A percentile compares a stretch with the other conserved stretches of the same genome.
These are phyloP conservation scores for Arctopsyche grandis DNA, from an alignment of 1,140 invertebrate species.

Conservation along the genomic window DNA sequence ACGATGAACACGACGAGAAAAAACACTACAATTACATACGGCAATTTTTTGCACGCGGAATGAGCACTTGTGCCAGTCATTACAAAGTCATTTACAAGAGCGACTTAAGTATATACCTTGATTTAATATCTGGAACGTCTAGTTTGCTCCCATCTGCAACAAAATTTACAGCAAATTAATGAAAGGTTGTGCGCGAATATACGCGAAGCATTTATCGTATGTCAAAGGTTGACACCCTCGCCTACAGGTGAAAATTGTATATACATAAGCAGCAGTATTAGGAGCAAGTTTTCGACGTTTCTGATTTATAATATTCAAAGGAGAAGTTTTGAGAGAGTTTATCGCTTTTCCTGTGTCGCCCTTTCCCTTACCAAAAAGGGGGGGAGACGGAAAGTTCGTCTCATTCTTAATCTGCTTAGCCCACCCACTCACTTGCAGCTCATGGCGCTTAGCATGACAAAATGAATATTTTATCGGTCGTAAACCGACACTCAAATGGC, in stretches of 20 bases:
- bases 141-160: no score
- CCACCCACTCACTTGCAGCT: neutral
- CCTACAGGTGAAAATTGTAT: neutral
- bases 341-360: constrained; percentile 13
- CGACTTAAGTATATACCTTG: no score
- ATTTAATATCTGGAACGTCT: no score
- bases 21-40: no score
- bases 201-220: no score
- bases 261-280: neutral
- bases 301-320: constrained; percentile 38
- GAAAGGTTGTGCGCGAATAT: no score
- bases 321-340: constrained; percentile 16
- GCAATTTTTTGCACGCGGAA: no score
- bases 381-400: constrained; percentile 20
- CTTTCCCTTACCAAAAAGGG: neutral
- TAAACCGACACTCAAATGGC: neutral
- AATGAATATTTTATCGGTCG: constrained; percentile 33
- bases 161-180: no score
- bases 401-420: constrained; percentile 22
- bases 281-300: neutral
- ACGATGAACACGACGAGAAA: neutral
- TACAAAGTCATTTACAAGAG: no score
- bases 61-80: no score
- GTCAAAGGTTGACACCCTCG: neutral
- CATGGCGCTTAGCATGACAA: constrained; percentile 25